These are phyloP conservation scores for Peromyscus maniculatus DNA, from an alignment of 2,113 vertebrate species.

Conservation along the genomic window DNA sequence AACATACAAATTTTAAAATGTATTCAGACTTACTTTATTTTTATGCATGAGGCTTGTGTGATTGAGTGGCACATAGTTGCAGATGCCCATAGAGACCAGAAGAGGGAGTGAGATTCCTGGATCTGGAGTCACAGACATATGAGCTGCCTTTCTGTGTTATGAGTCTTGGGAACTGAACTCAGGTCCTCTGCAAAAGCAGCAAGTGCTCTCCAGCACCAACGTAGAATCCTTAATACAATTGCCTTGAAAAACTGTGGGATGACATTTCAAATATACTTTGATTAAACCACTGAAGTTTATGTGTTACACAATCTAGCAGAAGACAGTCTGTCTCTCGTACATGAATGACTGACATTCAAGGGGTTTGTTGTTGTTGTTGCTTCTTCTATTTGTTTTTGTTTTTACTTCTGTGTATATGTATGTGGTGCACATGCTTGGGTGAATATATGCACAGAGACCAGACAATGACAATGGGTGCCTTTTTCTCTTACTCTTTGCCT, in stretches of 20 bases:
- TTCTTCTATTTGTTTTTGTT: neutral
- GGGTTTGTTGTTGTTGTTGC: neutral
- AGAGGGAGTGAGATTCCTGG: neutral
- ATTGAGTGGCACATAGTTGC: neutral
- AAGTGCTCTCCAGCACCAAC: neutral
- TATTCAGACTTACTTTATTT: neutral
- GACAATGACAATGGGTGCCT: neutral
- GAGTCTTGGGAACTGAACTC: neutral
- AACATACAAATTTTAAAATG: neutral
- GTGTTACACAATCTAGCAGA: neutral
- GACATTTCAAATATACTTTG: neutral
- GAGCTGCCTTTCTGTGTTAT: neutral
- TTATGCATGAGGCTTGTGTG: neutral
- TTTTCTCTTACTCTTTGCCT: neutral
- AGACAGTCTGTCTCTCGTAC: rapidly evolving
- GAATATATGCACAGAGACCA: neutral
- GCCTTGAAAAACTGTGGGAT: neutral
- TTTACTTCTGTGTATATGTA: neutral
- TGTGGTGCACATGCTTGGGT: neutral
- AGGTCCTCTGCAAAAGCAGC: neutral
- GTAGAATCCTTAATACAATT: neutral
- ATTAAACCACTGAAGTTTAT: neutral
- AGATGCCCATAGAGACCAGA: neutral
- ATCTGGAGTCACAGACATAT: neutral
- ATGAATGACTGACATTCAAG: neutral